phyloP scores from a whole-genome alignment of 2,113 vertebrate genomes.

The Grammomys surdaster region DNA sequence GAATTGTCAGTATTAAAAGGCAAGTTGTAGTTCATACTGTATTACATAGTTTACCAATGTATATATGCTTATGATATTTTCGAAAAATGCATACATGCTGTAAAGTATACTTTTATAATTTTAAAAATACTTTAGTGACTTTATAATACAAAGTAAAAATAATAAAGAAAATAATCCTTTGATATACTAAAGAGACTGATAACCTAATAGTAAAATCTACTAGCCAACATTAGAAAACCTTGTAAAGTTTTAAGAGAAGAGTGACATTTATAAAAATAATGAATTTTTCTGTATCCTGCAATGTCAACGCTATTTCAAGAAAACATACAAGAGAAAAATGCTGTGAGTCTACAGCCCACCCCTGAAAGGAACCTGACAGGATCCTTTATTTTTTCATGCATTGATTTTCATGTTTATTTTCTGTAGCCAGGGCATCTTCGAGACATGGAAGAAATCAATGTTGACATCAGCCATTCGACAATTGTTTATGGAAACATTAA shows the following conservation, averaged over 20 bases:
- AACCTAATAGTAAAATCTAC: not conserved
- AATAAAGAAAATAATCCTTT: not conserved
- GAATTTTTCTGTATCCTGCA: not conserved
- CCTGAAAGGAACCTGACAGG: not conserved
- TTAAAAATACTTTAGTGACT: not conserved
- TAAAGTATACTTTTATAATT: not conserved
- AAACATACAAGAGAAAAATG: not conserved
- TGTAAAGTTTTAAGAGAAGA: not conserved
- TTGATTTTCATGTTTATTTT: not conserved
- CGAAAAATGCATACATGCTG: not conserved
- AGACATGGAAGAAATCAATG: slow-evolving; percentile 55
- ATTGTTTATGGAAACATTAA: slow-evolving; percentile 47
- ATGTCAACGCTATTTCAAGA: not conserved
- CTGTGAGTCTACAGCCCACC: not conserved
- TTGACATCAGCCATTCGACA: slow-evolving; percentile 30
- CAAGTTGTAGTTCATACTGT: not conserved
- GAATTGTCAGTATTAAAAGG: not conserved
- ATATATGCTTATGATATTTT: not conserved
- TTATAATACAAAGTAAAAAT: not conserved
- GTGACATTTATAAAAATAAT: not conserved
- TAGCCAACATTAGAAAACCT: not conserved
- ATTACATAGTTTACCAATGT: not conserved
- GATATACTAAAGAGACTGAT: not conserved
- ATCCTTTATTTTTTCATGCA: not conserved
- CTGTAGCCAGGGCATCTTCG: slow-evolving; percentile 2